phyloP scores from a whole-genome alignment of 2,113 vertebrate genomes.

The Rhineura floridana region DNA sequence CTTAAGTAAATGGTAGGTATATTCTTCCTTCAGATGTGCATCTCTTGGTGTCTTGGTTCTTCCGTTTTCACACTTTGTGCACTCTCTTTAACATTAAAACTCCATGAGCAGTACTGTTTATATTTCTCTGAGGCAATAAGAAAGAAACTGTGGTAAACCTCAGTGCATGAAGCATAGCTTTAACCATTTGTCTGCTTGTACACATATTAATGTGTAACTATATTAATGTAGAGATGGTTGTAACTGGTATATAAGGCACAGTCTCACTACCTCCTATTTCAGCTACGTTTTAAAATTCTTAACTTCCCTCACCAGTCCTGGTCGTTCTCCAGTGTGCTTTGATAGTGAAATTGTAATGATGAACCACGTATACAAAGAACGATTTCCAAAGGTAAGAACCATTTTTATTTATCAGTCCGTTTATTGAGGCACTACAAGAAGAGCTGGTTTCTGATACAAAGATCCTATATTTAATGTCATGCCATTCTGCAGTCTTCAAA shows the following conservation, averaged over 20 bases:
- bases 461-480: not conserved
- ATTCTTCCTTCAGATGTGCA: not conserved
- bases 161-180: not conserved
- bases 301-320: slow-evolving; percentile 82
- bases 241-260: not conserved
- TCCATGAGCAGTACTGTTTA: not conserved
- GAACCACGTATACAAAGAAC: slow-evolving; percentile 99
- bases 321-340: slow-evolving; percentile 93
- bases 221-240: not conserved
- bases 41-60: not conserved
- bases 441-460: not conserved
- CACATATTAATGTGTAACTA: not conserved
- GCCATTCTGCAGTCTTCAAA: not conserved
- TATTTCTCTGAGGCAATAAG: not conserved
- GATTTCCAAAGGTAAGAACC: slow-evolving; percentile 94
- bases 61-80: not conserved
- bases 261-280: not conserved
- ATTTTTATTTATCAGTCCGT: slow-evolving; percentile 4
- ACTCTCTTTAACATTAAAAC: not conserved
- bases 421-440: slow-evolving; percentile 14
- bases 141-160: not conserved
- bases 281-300: not conserved
- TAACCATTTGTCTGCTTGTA: not conserved
- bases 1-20: no score
- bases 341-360: slow-evolving; percentile 99